Conservation (phyloP, 2,888 invertebrate species). For the Leucozona laternaria region DNA sequence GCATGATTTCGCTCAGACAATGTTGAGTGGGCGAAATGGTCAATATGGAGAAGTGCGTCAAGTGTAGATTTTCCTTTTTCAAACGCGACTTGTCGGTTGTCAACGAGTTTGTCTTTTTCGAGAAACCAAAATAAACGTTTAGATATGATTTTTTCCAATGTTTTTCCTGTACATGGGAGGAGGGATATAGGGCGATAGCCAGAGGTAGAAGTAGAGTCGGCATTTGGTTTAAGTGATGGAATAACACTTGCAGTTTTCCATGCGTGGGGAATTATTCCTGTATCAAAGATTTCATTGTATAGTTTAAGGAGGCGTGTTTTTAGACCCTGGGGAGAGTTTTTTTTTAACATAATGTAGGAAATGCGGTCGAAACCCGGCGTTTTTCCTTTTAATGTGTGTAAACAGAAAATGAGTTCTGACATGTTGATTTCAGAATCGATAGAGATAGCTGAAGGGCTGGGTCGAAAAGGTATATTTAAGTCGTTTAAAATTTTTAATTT, state of each 20-base stretch:
- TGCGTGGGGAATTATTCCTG: constrained; percentile 14
- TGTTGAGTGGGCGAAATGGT: background rate
- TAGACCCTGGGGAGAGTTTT: background rate
- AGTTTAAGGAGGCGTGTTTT: constrained; percentile 5
- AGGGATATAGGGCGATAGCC: constrained; percentile 54
- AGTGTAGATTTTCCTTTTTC: background rate
- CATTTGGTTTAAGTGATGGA: constrained; percentile 21
- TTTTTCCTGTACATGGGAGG: constrained; percentile 33
- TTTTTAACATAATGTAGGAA: constrained; percentile 26
- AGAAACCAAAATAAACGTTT: constrained; percentile 40
- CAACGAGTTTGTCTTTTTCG: constrained; percentile 7
- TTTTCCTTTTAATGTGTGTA: constrained; percentile 9
- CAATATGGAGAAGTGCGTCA: constrained; percentile 1
- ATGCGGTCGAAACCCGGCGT: constrained; percentile 28
- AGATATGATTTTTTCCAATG: constrained; percentile 42
- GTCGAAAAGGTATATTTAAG: background rate
- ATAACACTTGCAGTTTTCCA: constrained; percentile 37
- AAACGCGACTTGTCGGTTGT: constrained; percentile 32
- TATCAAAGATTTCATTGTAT: constrained; percentile 26
- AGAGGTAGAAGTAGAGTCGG: background rate
- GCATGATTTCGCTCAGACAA: constrained; percentile 3
- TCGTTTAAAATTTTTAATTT: constrained; percentile 16
- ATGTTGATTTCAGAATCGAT: background rate
- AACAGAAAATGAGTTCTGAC: constrained; percentile 1
- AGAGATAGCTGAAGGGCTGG: background rate